Base-by-base conservation (phyloP, 2,797 vertebrate species). In the Nyctalus aviator region DNA sequence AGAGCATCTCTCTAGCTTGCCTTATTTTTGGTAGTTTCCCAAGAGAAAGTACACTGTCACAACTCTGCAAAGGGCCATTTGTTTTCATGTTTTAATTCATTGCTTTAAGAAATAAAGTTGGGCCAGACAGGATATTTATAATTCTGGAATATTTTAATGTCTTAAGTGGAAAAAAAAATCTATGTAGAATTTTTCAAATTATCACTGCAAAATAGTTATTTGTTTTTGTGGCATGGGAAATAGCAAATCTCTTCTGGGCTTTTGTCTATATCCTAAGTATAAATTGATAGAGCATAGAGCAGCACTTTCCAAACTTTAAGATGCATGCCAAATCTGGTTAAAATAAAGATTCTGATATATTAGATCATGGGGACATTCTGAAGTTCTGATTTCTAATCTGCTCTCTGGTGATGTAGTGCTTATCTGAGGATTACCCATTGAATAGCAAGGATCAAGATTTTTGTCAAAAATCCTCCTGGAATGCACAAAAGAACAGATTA, bases 71-170 rank as follows among this genome's bases (percentile, higher is more conserved):
- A 85, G 62, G 41, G 20, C 59, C 64, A 20, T 76, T 88, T 93
- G 68, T 32, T 85, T 50, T 88, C 17, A 0, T 62, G 18, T 81
- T 81, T 95, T 75, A 71, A 81, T 44, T 11, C 44, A 44, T 11
- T 44, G 8, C 44, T 44, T 44, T 11, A 44, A 44, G 44, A 44
- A 44, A 44, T 9, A 44, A 44, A 44, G 44, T 44, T 44, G 10
- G 44, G 44, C 44, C 44, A 44, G 44, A 9, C 44, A 44, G 44
- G 44, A 44, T 44, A 44, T 44, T 44, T 44, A 44, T 69, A 53
- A 68, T 81, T 88, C 30, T 88, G 32, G 15, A 95, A 91, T 88
- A 78, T 68, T 75, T 91, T 88, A 62, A 79, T 41, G 32, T 44
- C 53, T 92, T 44, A 75, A 81, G 35, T 69, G 17, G 17, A 71